phyloP scores from a whole-genome alignment of 35 echinoderm and acorn worm species.

The Patiria miniata region DNA sequence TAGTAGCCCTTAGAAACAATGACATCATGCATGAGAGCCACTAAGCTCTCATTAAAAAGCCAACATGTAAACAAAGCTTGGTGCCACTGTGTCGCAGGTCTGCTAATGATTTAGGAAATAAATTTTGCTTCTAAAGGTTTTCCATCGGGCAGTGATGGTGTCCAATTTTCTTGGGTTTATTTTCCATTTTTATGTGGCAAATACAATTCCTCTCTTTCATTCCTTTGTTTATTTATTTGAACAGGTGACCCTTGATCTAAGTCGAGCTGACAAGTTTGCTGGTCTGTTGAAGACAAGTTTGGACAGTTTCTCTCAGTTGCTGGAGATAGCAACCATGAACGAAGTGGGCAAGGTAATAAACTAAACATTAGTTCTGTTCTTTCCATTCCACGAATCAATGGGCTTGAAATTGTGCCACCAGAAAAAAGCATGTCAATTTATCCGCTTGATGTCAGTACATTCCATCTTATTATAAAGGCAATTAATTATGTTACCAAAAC shows the following conservation, averaged over 20 bases:
- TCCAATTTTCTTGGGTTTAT: no score
- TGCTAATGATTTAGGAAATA: no score
- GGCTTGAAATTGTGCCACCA: background rate
- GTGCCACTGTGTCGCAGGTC: no score
- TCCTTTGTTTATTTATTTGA: background rate
- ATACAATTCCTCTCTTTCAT: background rate
- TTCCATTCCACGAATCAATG: background rate
- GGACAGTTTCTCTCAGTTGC: slow-evolving; percentile 67
- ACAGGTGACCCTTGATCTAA: slow-evolving; percentile 81
- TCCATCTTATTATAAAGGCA: no score
- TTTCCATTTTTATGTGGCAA: background rate
- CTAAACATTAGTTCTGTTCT: background rate
- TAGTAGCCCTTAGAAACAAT: no score
- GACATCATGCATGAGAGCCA: no score
- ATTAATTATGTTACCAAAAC: background rate
- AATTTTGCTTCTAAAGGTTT: no score
- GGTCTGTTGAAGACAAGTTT: slow-evolving; percentile 76
- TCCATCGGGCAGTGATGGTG: no score
- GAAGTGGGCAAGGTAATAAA: slow-evolving; percentile 91
- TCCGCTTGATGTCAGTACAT: background rate
- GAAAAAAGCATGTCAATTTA: background rate
- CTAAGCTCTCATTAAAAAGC: no score
- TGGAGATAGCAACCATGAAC: slow-evolving; percentile 77
- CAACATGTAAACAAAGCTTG: no score
- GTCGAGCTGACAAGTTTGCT: slow-evolving; percentile 77